phyloP scores from a whole-genome alignment of 2,888 invertebrate species.

The Euplagia quadripunctaria region DNA sequence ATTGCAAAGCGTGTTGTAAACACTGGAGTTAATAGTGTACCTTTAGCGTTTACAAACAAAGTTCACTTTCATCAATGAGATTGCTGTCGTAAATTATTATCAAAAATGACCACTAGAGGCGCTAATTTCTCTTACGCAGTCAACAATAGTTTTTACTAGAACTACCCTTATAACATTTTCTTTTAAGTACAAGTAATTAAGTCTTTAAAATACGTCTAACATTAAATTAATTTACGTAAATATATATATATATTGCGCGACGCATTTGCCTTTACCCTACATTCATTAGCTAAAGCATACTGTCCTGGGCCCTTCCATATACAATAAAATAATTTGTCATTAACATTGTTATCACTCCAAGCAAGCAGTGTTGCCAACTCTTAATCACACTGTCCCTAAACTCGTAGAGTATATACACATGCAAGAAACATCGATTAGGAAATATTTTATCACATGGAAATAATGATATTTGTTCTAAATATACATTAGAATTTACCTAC shows the following conservation, averaged over 20 bases:
- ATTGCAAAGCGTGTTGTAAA: neutral
- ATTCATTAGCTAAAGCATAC: slow-evolving; percentile 13
- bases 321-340: neutral
- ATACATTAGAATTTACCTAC: neutral
- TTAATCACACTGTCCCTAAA: neutral
- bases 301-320: neutral
- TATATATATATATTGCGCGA: neutral
- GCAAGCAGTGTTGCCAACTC: neutral
- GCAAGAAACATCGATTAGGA: neutral
- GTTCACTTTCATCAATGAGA: neutral
- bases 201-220: neutral
- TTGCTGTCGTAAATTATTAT: too few relatives aligned
- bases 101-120: neutral
- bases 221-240: neutral
- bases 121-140: neutral
- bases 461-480: neutral
- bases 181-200: neutral
- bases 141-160: neutral
- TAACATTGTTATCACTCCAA: too few relatives aligned
- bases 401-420: neutral
- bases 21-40: neutral
- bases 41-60: neutral
- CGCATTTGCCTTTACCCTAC: neutral
- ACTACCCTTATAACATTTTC: neutral
- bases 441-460: neutral